phyloP scores from a whole-genome alignment of 2,113 vertebrate species.

The Pipa parva region DNA sequence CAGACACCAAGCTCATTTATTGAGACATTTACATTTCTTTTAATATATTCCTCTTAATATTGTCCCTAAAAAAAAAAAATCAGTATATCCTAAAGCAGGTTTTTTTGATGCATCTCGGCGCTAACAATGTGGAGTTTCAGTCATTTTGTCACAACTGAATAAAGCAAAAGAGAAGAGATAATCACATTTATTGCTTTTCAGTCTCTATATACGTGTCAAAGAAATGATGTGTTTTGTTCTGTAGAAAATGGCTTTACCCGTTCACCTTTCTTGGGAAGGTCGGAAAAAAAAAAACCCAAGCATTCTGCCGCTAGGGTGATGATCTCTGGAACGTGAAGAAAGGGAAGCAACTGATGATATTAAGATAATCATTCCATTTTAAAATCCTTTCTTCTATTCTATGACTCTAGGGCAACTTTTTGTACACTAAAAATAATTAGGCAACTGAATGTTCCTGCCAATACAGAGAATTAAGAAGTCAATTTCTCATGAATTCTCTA shows the following conservation, averaged over 20 bases:
- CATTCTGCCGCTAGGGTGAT: constrained; percentile 29
- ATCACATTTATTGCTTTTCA: constrained; percentile 33
- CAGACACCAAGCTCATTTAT: no score
- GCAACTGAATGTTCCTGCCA: constrained; percentile 18
- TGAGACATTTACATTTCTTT: no score
- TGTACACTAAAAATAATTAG: constrained; percentile 37
- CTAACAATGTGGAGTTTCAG: constrained; percentile 21
- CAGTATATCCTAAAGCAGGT: constrained; percentile 2
- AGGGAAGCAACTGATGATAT: constrained; percentile 35
- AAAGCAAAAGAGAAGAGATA: constrained; percentile 14
- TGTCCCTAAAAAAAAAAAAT: no score
- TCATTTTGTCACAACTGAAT: constrained; percentile 22
- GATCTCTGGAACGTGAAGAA: constrained; percentile 36
- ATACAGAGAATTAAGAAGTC: constrained; percentile 19
- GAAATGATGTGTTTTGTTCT: constrained; percentile 18
- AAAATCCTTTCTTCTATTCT: constrained; percentile 24
- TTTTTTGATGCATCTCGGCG: constrained; percentile 9
- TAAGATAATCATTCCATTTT: constrained; percentile 40
- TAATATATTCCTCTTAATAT: no score
- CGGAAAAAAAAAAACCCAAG: constrained; percentile 38
- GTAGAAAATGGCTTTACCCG: constrained; percentile 16
- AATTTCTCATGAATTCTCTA: constrained; percentile 6
- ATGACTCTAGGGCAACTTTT: constrained; percentile 2
- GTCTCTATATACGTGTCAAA: constrained; percentile 31
- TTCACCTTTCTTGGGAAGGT: constrained; percentile 11